phyloP scores from a whole-genome alignment of 2,888 invertebrate species.

The Hesperia comma region DNA sequence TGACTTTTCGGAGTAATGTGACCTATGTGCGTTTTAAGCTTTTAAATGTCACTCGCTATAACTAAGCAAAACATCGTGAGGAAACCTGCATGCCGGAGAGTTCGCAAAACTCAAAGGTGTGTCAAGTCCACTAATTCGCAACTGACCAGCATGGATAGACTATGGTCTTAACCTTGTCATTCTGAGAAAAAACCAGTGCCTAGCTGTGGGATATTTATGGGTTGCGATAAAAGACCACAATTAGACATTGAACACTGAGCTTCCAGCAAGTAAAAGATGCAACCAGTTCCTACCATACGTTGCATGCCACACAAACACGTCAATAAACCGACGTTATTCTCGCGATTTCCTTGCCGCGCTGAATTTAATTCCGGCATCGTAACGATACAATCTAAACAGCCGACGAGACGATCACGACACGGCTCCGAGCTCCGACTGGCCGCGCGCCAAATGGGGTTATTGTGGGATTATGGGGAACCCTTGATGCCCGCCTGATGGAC shows the following conservation, averaged over 20 bases:
- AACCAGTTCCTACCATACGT: constrained; percentile 15
- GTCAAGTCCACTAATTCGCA: too few species aligned
- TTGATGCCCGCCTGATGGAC: constrained; percentile 36
- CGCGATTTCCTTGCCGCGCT: constrained; percentile 42
- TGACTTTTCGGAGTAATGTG: too few species aligned
- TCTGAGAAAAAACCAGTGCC: too few species aligned
- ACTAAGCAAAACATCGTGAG: too few species aligned
- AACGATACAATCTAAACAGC: constrained; percentile 50
- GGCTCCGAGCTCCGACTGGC: constrained; percentile 41
- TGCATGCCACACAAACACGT: constrained; percentile 39
- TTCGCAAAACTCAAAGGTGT: too few species aligned
- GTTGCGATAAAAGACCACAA: too few species aligned
- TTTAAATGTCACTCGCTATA: too few species aligned
- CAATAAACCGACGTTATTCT: constrained; percentile 48
- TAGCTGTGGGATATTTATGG: too few species aligned
- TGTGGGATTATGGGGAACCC: constrained; percentile 44
- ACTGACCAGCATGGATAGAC: too few species aligned
- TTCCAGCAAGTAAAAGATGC: not conserved
- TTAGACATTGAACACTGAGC: not conserved
- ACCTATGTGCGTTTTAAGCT: too few species aligned
- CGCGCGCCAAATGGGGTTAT: constrained; percentile 47
- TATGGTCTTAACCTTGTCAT: too few species aligned
- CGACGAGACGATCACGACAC: constrained; percentile 40
- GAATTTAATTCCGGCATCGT: constrained; percentile 48
- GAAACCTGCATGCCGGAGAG: too few species aligned